A percentile compares a stretch with the other conserved stretches of the same genome.
These are phyloP conservation scores for Trogon melanurus DNA, from an alignment of 2,113 vertebrate species.

Conservation along the genomic window DNA sequence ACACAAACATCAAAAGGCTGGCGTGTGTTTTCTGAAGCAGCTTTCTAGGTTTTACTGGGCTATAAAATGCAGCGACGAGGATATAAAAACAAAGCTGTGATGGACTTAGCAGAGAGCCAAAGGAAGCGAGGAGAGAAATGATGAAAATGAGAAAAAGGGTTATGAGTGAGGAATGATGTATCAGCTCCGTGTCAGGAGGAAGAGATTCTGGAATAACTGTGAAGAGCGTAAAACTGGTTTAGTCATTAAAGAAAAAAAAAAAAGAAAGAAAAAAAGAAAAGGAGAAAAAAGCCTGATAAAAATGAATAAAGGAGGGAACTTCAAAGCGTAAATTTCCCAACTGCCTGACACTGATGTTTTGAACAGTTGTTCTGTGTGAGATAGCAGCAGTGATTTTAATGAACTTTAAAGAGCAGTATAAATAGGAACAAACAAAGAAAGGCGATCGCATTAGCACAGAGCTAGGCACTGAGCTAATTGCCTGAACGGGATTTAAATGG, in stretches of 20 bases:
- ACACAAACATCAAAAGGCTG: conserved; percentile 59
- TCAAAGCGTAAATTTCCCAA: conserved; percentile 61
- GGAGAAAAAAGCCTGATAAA: not conserved
- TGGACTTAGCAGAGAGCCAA: conserved; percentile 73
- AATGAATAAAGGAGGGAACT: conserved; percentile 59
- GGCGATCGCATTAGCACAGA: conserved; percentile 24
- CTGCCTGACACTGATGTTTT: conserved; percentile 66
- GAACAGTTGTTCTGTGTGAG: conserved; percentile 67
- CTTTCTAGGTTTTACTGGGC: conserved; percentile 65
- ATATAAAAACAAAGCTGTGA: conserved; percentile 71
- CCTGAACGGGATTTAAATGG: conserved; percentile 48
- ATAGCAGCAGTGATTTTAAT: conserved; percentile 66
- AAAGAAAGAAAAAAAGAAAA: not conserved
- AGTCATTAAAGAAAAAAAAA: conserved; percentile 2
- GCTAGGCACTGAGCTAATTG: conserved; percentile 60
- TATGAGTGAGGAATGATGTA: conserved; percentile 27
- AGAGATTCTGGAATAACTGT: conserved; percentile 56
- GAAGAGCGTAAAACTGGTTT: conserved; percentile 67
- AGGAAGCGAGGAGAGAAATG: conserved; percentile 36
- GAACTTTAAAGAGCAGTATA: conserved; percentile 66
- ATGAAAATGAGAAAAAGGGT: conserved; percentile 16
- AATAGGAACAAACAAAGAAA: conserved; percentile 63
- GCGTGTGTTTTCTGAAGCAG: conserved; percentile 24
- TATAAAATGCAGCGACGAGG: conserved; percentile 31
- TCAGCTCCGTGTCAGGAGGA: conserved; percentile 43